Conservation (phyloP, 2,888 invertebrate genomes). For the Pyrgus malvae region DNA sequence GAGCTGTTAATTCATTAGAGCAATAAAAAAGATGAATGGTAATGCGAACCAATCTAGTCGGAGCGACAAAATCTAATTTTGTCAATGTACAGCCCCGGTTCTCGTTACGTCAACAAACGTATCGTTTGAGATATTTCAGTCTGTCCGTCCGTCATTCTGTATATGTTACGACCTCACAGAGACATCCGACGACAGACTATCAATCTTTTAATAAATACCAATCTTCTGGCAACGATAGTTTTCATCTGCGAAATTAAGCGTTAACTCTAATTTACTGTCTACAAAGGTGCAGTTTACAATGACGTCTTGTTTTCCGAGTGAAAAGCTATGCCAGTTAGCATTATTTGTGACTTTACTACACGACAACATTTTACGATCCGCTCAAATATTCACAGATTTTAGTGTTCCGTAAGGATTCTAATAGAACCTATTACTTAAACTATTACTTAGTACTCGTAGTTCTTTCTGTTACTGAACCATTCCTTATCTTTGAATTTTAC, state of each 20-base stretch:
- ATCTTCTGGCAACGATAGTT: slow-evolving; percentile 34
- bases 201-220: slow-evolving; percentile 78
- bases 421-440: too few relatives aligned
- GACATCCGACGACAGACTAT: slow-evolving; percentile 75
- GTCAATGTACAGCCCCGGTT: slow-evolving; percentile 59
- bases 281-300: slow-evolving; percentile 30
- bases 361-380: slow-evolving; percentile 64
- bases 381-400: slow-evolving; percentile 65
- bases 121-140: slow-evolving; percentile 67
- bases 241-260: slow-evolving; percentile 10
- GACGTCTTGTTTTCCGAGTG: slow-evolving; percentile 19
- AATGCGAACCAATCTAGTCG: slow-evolving; percentile 26
- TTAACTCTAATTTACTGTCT: slow-evolving; percentile 21
- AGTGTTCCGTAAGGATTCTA: too few relatives aligned
- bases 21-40: slow-evolving; percentile 30
- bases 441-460: too few relatives aligned
- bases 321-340: slow-evolving; percentile 39
- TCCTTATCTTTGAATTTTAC: too few relatives aligned
- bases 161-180: slow-evolving; percentile 64
- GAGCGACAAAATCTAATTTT: slow-evolving; percentile 56
- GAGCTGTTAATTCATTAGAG: slow-evolving; percentile 1
- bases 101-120: slow-evolving; percentile 63
- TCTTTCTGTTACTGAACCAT: too few relatives aligned
- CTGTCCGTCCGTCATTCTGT: slow-evolving; percentile 53
- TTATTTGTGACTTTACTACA: slow-evolving; percentile 63